A percentile compares a stretch with the other conserved stretches of the same genome.
These are phyloP conservation scores for Caenorhabditis drosophilae DNA, from an alignment of 2,888 invertebrate genomes.

Conservation along the genomic window DNA sequence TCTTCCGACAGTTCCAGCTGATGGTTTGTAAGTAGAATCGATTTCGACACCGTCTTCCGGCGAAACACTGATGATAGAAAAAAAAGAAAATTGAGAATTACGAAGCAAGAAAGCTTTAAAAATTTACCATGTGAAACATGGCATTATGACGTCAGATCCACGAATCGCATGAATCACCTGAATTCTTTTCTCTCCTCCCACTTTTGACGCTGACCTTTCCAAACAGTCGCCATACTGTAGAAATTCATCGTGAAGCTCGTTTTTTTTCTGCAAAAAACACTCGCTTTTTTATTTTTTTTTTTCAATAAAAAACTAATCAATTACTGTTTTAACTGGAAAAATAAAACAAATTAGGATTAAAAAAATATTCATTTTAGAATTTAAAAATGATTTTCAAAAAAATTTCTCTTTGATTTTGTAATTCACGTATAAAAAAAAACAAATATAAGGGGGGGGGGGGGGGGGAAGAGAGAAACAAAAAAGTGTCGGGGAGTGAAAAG, in stretches of 20 bases:
- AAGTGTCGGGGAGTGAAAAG: no score
- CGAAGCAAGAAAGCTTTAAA: background rate
- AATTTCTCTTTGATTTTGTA: no score
- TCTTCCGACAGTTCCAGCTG: slow-evolving; percentile 41
- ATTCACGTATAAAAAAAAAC: no score
- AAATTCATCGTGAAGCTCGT: slow-evolving; percentile 22
- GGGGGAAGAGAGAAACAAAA: no score
- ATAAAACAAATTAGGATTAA: no score
- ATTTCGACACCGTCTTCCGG: slow-evolving; percentile 49
- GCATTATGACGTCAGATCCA: slow-evolving; percentile 39
- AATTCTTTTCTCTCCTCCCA: slow-evolving; percentile 19
- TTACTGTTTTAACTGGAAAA: no score
- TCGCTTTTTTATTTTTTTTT: no score
- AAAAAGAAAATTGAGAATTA: background rate
- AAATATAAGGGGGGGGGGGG: no score
- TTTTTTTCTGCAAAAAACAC: slow-evolving; percentile 18
- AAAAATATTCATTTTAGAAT: no score
- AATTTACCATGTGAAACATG: slow-evolving; percentile 39
- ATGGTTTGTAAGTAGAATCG: slow-evolving; percentile 48
- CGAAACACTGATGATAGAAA: slow-evolving; percentile 36
- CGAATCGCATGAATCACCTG: slow-evolving; percentile 29
- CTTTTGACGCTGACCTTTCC: slow-evolving; percentile 6
- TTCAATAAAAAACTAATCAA: no score
- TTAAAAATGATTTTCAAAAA: no score
- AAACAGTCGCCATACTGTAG: slow-evolving; percentile 27